Percentiles rank a stretch among this genome's conserved stretches.
Conservation (phyloP, 2,797 vertebrate genomes). For the Enteromius paludinosus region DNA sequence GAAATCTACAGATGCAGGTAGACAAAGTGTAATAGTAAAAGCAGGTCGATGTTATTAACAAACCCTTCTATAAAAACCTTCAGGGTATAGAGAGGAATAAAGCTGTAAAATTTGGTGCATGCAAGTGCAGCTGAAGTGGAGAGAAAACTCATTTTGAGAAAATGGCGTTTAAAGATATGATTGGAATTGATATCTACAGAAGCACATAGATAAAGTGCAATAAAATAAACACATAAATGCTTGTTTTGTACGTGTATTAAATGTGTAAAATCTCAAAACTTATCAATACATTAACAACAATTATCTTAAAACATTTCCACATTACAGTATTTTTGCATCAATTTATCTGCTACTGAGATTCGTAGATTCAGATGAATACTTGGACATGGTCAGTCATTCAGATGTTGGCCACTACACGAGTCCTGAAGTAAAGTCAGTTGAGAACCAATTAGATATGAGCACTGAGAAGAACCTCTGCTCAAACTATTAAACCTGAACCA, state of each 20-base stretch:
- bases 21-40: neutral
- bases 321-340: neutral
- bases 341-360: neutral
- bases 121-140: neutral
- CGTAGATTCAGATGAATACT: neutral
- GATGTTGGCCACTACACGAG: neutral
- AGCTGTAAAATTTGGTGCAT: neutral
- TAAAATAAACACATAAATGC: too few relatives aligned
- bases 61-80: neutral
- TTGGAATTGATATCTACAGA: neutral
- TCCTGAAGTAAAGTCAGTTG: neutral
- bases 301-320: too few relatives aligned
- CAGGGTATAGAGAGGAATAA: neutral
- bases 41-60: neutral
- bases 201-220: neutral
- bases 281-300: neutral
- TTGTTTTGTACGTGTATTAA: neutral
- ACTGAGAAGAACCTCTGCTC: conserved; percentile 15
- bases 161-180: neutral
- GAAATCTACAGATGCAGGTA: neutral
- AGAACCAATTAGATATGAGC: neutral
- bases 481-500: conserved; percentile 26
- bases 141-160: neutral
- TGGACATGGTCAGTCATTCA: neutral
- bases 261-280: conserved; percentile 1